Percentiles rank a stretch among this genome's conserved stretches.
These are phyloP conservation scores for Zaprionus obscuricornis DNA, from an alignment of 2,888 invertebrate genomes.

Conservation along the genomic window DNA sequence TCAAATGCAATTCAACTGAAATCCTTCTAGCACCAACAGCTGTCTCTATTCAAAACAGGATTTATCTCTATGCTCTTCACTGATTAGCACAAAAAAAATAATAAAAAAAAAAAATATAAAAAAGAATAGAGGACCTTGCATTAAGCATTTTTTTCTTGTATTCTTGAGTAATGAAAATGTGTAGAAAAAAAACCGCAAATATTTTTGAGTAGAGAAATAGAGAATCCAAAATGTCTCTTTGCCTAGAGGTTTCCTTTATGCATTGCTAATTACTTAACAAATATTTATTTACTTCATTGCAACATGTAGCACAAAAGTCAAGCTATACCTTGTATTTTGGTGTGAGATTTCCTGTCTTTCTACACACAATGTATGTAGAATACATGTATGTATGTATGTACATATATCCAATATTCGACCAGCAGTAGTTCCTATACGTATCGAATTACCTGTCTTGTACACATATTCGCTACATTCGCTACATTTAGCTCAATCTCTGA, in stretches of 20 bases:
- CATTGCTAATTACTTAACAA: constrained; percentile 65
- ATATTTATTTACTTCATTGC: constrained; percentile 18
- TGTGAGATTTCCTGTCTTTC: constrained; percentile 62
- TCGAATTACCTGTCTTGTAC: constrained; percentile 48
- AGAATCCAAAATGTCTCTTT: constrained; percentile 30
- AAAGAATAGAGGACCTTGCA: too few species aligned
- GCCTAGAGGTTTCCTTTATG: constrained; percentile 54
- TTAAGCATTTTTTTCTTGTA: constrained; percentile 6
- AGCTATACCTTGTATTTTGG: constrained; percentile 46
- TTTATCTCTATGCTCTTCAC: constrained; percentile 46
- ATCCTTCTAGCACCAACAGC: constrained; percentile 46
- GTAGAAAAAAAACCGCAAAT: constrained; percentile 63
- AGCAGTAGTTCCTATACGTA: constrained; percentile 56
- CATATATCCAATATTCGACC: constrained; percentile 9
- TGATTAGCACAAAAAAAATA: constrained; percentile 51
- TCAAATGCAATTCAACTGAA: constrained; percentile 50
- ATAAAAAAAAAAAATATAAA: constrained; percentile 32
- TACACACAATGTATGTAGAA: too few species aligned
- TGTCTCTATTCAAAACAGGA: constrained; percentile 60
- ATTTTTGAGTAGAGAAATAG: constrained; percentile 53
- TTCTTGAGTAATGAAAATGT: constrained; percentile 32
- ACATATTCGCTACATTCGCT: constrained; percentile 49
- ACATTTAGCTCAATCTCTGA: constrained; percentile 23
- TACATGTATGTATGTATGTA: too few species aligned
- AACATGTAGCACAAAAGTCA: constrained; percentile 38